Base-by-base conservation (phyloP, 2,797 vertebrate genomes). In the Macrochelys suwanniensis region DNA sequence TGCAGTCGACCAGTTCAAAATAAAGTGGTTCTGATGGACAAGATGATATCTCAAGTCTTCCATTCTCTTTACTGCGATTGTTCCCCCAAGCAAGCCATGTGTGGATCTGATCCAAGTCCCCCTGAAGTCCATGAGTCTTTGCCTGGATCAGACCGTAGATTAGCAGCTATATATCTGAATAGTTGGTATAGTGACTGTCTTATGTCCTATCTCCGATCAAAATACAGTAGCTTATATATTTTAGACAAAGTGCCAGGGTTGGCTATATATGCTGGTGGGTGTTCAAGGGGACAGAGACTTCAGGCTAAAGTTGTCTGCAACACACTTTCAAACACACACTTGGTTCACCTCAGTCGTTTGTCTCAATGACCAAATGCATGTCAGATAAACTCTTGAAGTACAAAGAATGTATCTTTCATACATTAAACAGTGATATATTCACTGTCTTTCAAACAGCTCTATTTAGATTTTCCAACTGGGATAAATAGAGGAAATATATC, bases 401-500 rank as follows among this genome's bases (percentile, higher is more conserved):
- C 37, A 90, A 59, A 84, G 87, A 68, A 92, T 88, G 26, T 12
- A 53, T 13, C 6, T 94, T 94, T 89, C 93, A n/a, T 95, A 88
- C 93, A 82, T 81, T 74, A 23, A 93, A 50, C 23, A 79, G 56
- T 84, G 78, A 95, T 92, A 76, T 11, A 82, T 89, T 96, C 68
- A 33, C 56, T 95, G 71, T 96, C 50, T 68, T 53, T 93, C 61
- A 33, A 88, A 92, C 84, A 94, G n/a, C 54, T 95, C 78, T 56
- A 51, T 91, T 95, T 94, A 92, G 84, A 93, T 96, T 97, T 94
- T 96, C 78, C 90, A 94, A 77, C 25, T 57, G 86, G 74, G 87
- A 95, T 94, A 94, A 97, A 94, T 9, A 94, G 68, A 90, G 80
- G 85, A 90, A 96, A 96, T 85, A 80, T 93, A 81, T 95, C 88